phyloP scores from a whole-genome alignment of 2,113 vertebrate genomes.

The Hemiscyllium ocellatum region DNA sequence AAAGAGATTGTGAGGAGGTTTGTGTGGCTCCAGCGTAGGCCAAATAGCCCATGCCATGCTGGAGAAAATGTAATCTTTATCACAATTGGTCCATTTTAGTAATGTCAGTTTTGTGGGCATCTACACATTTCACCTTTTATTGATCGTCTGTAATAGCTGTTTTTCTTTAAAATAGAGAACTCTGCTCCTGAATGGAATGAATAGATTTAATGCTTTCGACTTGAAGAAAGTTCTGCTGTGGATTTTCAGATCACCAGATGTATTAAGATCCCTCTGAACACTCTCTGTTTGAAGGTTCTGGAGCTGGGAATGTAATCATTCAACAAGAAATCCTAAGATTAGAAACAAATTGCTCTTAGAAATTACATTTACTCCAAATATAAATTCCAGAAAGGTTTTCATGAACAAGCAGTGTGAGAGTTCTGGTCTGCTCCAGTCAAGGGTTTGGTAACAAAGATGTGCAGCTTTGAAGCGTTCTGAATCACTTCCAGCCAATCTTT shows the following conservation, averaged over 20 bases:
- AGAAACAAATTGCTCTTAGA: neutral
- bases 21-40: too few species aligned
- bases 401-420: neutral
- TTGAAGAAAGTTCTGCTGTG: neutral
- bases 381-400: neutral
- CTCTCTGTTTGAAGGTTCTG: neutral
- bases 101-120: neutral
- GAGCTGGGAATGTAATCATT: neutral
- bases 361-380: neutral
- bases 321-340: neutral
- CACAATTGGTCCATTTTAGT: neutral
- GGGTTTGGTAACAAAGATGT: neutral
- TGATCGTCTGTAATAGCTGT: neutral
- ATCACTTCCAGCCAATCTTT: neutral
- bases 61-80: neutral
- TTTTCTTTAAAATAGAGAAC: neutral
- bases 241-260: neutral
- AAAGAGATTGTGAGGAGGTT: neutral
- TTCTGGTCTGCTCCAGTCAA: neutral
- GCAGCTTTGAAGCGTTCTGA: neutral
- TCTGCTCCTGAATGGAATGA: neutral
- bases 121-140: neutral
- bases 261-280: neutral
- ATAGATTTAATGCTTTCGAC: neutral
- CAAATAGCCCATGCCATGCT: neutral